Evolutionary conservation across 1,140 invertebrate species (phyloP).

Genomic region (Drosophila persimilis): DNA sequence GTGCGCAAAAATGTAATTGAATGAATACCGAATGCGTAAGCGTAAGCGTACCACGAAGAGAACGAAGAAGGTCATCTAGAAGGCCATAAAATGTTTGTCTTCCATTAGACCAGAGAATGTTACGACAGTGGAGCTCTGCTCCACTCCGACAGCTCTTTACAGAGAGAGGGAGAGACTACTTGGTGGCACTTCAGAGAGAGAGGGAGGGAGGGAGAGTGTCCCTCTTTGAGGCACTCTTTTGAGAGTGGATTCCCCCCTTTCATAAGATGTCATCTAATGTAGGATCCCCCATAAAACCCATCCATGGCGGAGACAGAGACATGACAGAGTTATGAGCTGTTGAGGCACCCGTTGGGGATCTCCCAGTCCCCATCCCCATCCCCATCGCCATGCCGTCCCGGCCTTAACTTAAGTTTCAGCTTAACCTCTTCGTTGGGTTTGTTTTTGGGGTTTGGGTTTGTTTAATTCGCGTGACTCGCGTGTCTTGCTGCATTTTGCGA

Average conservation of each 20-base stretch:
- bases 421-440: constrained; percentile 12
- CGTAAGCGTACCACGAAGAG: background rate
- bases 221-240: constrained; percentile 16
- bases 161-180: too few species aligned
- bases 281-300: constrained; percentile 50
- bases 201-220: too few species aligned
- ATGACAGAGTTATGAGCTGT: constrained; percentile 42
- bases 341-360: too few species aligned
- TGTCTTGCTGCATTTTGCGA: constrained; percentile 22
- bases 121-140: too few species aligned
- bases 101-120: constrained; percentile 64
- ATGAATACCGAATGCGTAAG: constrained; percentile 48
- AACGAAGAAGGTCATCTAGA: constrained; percentile 40
- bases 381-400: too few species aligned
- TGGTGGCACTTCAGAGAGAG: background rate
- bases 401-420: constrained; percentile 7
- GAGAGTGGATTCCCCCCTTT: constrained; percentile 5
- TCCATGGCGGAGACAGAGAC: constrained; percentile 17
- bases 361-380: too few species aligned
- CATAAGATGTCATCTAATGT: constrained; percentile 40
- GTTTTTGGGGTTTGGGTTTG: constrained; percentile 13
- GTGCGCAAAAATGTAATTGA: constrained; percentile 81
- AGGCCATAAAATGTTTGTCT: constrained; percentile 75
- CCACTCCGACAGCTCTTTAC: too few species aligned
- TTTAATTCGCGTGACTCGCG: constrained; percentile 63